Conservation (phyloP, 37 sponge, comb jelly and placozoan genomes). For the Chondrilla cf. caribensis region DNA sequence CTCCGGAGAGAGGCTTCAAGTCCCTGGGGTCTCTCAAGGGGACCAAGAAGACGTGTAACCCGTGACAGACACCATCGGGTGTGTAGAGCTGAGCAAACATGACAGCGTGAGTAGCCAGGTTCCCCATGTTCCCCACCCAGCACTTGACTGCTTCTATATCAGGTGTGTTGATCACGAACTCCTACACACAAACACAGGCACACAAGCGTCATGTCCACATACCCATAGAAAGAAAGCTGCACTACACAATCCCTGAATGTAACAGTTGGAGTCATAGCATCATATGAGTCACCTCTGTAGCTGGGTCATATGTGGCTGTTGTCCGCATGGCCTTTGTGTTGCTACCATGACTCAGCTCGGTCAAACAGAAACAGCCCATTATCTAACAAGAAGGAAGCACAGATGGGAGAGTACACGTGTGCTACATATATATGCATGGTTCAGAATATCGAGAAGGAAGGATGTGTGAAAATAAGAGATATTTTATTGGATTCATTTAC, state of each 20-base stretch:
- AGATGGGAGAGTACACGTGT: too few species aligned
- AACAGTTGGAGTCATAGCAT: too few species aligned
- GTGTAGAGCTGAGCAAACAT: conserved; percentile 95
- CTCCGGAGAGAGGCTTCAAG: conserved; percentile 70
- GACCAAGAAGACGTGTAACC: conserved; percentile 90
- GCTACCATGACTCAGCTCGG: conserved; percentile 95
- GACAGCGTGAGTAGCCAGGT: conserved; percentile 79
- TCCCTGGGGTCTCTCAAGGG: conserved; percentile 79
- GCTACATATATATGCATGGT: too few species aligned
- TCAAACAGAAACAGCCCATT: conserved; percentile 93
- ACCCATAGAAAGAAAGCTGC: not conserved
- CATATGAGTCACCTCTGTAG: conserved; percentile 81
- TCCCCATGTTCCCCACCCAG: conserved; percentile 90
- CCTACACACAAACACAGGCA: conserved; percentile 56
- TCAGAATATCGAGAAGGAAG: too few species aligned
- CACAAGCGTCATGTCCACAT: not conserved
- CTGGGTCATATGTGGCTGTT: conserved; percentile 91
- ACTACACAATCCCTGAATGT: too few species aligned
- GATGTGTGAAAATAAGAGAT: too few species aligned
- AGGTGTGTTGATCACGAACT: conserved; percentile 94
- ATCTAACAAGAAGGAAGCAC: conserved; percentile 34
- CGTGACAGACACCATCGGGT: conserved; percentile 84
- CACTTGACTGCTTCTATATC: conserved; percentile 89
- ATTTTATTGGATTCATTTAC: too few species aligned
- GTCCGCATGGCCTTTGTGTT: conserved; percentile 87